Evolutionary conservation across 2,113 vertebrate species (phyloP).

Genomic region (Pristiophorus japonicus): DNA sequence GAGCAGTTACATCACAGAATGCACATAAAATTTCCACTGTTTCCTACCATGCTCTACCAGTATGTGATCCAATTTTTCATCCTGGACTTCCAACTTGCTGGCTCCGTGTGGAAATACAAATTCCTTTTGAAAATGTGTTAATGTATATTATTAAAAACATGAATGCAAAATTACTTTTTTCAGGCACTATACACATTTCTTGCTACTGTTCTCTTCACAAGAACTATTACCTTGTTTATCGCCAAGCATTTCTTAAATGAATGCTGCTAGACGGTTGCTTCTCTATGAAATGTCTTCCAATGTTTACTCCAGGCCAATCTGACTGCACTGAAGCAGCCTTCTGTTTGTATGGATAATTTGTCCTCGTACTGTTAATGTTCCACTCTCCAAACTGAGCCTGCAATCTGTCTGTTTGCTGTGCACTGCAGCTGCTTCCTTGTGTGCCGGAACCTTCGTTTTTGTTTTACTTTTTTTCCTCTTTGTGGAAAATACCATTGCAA

Average conservation of each 20-base stretch:
- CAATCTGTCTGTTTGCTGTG: neutral
- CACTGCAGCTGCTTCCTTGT: slow-evolving; percentile 5
- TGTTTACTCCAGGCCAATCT: neutral
- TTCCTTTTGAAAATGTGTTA: neutral
- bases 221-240: neutral
- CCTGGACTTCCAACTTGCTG: neutral
- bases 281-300: neutral
- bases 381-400: neutral
- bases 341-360: neutral
- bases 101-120: neutral
- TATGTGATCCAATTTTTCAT: neutral
- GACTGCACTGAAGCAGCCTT: neutral
- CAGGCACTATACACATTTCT: neutral
- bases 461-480: neutral
- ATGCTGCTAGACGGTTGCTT: neutral
- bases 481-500: neutral
- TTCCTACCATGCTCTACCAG: neutral
- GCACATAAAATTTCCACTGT: neutral
- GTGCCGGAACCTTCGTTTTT: neutral
- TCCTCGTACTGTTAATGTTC: neutral
- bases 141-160: neutral
- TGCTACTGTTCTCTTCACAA: neutral
- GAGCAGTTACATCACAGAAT: slow-evolving; percentile 1
- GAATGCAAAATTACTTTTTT: neutral
- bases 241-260: neutral